Conservation (phyloP, 2,113 vertebrate species). For the Helogale parvula region DNA sequence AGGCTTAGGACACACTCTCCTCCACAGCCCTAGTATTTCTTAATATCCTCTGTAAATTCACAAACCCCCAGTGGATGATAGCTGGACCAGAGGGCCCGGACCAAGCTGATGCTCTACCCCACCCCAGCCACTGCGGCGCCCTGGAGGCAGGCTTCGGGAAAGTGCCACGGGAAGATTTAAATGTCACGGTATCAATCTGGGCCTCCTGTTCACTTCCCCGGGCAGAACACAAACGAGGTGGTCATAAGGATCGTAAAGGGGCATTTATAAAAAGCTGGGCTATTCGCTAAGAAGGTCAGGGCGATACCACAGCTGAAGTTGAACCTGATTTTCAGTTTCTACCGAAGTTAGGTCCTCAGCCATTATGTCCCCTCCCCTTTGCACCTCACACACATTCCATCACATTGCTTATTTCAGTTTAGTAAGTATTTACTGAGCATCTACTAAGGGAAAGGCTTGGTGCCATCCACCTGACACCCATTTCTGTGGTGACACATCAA, state of each 20-base stretch:
- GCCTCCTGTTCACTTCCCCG: neutral
- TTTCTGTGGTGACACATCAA: neutral
- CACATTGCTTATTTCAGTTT: neutral
- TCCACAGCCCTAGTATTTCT: neutral
- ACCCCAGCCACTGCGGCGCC: neutral
- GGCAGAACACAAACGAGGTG: neutral
- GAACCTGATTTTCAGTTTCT: neutral
- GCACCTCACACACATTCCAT: accelerated
- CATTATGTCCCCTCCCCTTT: neutral
- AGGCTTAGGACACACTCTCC: neutral
- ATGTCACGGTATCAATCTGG: neutral
- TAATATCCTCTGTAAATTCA: neutral
- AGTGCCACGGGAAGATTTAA: neutral
- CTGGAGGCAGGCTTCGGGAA: accelerated
- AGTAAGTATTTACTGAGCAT: neutral
- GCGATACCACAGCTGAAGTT: too few species aligned
- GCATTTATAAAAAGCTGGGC: neutral
- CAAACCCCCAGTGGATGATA: neutral
- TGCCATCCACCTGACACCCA: neutral
- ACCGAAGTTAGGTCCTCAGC: neutral
- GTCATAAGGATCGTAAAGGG: neutral
- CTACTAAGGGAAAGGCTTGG: neutral
- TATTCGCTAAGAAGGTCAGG: neutral
- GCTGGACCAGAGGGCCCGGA: accelerated
- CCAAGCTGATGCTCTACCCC: accelerated